Evolutionary conservation across 2,888 invertebrate species (phyloP), one percentile per base, ranked within the genome.

Genomic region (Orthonychiurus folsomi): DNA sequence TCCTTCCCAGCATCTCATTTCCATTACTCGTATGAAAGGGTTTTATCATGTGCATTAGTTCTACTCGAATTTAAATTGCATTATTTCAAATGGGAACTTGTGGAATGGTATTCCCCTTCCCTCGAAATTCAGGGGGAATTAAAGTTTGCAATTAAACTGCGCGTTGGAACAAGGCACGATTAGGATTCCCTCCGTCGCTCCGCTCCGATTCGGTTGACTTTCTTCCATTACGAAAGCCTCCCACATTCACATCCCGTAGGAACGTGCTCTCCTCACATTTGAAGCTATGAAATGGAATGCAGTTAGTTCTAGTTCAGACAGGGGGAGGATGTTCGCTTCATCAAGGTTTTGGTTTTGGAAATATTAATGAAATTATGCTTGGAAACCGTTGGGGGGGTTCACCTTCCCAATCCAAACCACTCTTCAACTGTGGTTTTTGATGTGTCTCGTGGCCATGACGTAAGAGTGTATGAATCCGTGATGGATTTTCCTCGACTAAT

Each of bases 61-160:
- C 37, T 37, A 37, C 37, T 37, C 37, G 37, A 37, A 37, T 37
- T 37, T 37, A 37, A 37, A 37, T 37, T 37, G 37, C 37, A 37
- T 37, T 37, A 37, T 37, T 37, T 37, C 37, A 37, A 37, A 37
- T 37, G 15, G 37, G 15, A 37, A 37, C 15, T 37, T 37, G 37
- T 37, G 37, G 37, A 37, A 37, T 37, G 37, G 15, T n/a, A n/a
- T n/a, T n/a, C n/a, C n/a, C n/a, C 5, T 37, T 37, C 37, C 37
- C 37, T 9, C 37, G 5, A 15, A 15, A 37, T 9, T 37, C 15
- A 5, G 15, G 15, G 37, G 37, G 37, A 37, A 37, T 37, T 37
- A 37, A 37, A 37, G 37, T 37, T 37, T 37, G 37, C 37, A 37
- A 37, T 37, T 37, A 37, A 37, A 37, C 37, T 37, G 15, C 37